Base-by-base conservation (phyloP, 2,888 invertebrate species). In the Invenusta paracnida region DNA sequence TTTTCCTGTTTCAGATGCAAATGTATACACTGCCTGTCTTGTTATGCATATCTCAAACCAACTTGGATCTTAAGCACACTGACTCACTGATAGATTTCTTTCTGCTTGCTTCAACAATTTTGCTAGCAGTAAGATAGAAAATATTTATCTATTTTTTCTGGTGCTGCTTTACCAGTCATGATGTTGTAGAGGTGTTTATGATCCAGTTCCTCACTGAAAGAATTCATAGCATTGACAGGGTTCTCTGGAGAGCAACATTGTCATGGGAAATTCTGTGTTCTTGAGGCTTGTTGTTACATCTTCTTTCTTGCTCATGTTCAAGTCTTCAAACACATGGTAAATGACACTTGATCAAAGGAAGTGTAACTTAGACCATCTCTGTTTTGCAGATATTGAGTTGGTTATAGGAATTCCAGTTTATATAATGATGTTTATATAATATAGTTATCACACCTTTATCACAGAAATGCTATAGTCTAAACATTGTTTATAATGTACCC, bases 401-500 rank as follows among this genome's bases (percentile, higher is more conserved):
- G 31, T 86, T 17, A 85, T 5, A n/a, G 86, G 29, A 30, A 87
- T 87, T 82, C 87, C 87, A 23, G 86, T 87, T n/a, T n/a, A n/a
- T n/a, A n/a, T n/a, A n/a, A n/a, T n/a, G n/a, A n/a, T n/a, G n/a
- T n/a, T n/a, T n/a, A n/a, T n/a, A n/a, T n/a, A n/a, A n/a, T n/a
- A n/a, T n/a, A n/a, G n/a, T n/a, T n/a, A n/a, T n/a, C n/a, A n/a
- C n/a, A n/a, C n/a, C n/a, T n/a, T n/a, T n/a, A n/a, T n/a, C n/a
- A n/a, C n/a, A n/a, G n/a, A n/a, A n/a, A n/a, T n/a, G n/a, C n/a
- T n/a, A n/a, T n/a, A n/a, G n/a, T n/a, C n/a, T n/a, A n/a, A n/a
- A n/a, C n/a, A n/a, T n/a, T n/a, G n/a, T n/a, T n/a, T n/a, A n/a
- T n/a, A n/a, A n/a, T n/a, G n/a, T n/a, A n/a, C n/a, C n/a, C n/a